Percentiles rank a stretch among this genome's conserved stretches.
Evolutionary conservation across 92 coral and sea anemone genomes (phyloP).

Genomic region (Heliopora coerulea): DNA sequence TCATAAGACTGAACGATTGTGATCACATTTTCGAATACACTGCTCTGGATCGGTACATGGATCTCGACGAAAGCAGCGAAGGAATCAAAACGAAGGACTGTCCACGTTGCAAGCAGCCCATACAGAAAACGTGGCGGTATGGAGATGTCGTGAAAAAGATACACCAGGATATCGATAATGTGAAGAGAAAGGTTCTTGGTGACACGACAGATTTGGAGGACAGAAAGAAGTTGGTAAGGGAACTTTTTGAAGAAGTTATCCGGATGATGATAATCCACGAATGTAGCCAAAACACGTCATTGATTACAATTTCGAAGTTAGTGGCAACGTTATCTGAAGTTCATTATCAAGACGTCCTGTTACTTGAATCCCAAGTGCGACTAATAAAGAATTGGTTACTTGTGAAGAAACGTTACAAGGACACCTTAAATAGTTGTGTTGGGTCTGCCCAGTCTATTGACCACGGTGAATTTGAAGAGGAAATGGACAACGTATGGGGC

Average conservation of each 20-base stretch:
- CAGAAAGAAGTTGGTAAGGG: not conserved
- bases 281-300: not conserved
- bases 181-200: conserved; percentile 52
- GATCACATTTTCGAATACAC: conserved; percentile 71
- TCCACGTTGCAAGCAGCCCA: conserved; percentile 71
- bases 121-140: conserved; percentile 67
- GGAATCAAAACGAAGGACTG: conserved; percentile 65
- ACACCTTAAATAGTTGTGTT: not conserved
- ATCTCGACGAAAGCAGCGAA: not conserved
- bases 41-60: conserved; percentile 63
- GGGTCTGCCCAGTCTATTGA: not conserved
- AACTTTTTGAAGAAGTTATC: not conserved
- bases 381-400: conserved; percentile 18
- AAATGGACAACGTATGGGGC: conserved; percentile 39
- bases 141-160: conserved; percentile 64
- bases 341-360: not conserved
- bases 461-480: conserved; percentile 30
- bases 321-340: not conserved
- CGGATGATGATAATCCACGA: conserved; percentile 7
- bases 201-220: conserved; percentile 29
- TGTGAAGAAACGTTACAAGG: not conserved
- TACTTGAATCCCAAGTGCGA: conserved; percentile 22
- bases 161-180: conserved; percentile 61
- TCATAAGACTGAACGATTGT: conserved; percentile 71
- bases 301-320: not conserved